phyloP scores from a whole-genome alignment of 2,888 invertebrate species.

The Yponomeuta sedellus region DNA sequence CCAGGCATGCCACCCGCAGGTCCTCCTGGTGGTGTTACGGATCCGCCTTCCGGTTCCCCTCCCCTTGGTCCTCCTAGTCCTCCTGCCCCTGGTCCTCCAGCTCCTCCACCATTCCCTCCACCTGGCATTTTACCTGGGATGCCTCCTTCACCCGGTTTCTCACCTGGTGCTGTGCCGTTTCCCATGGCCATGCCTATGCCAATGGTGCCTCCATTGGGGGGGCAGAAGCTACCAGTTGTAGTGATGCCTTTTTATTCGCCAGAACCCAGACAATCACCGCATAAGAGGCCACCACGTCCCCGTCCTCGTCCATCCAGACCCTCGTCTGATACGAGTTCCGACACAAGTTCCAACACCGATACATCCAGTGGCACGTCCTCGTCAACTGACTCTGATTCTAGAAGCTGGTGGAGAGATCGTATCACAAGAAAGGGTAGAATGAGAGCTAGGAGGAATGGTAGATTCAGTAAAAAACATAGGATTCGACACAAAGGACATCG shows the following conservation, averaged over 20 bases:
- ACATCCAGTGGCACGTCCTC: conserved; percentile 16
- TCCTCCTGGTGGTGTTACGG: neutral
- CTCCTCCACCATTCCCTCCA: neutral
- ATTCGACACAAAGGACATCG: neutral
- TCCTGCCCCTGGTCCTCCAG: neutral
- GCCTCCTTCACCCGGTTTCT: conserved; percentile 2
- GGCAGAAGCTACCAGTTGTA: conserved; percentile 59
- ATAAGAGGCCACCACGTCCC: conserved; percentile 26
- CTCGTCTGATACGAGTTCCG: neutral
- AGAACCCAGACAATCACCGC: conserved; percentile 27
- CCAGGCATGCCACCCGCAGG: conserved; percentile 18
- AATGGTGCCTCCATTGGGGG: conserved; percentile 31
- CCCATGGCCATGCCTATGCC: conserved; percentile 22
- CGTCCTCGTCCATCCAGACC: neutral
- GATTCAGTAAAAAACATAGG: conserved; percentile 23
- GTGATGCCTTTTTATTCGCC: conserved; percentile 69
- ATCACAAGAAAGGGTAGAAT: conserved; percentile 24
- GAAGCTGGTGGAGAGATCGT: conserved; percentile 21
- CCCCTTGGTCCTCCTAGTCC: neutral
- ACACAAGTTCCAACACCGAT: conserved; percentile 16
- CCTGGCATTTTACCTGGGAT: neutral
- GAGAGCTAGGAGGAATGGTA: neutral
- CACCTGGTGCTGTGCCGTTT: neutral
- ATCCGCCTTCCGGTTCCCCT: neutral
- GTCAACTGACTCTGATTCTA: conserved; percentile 35